Base-by-base conservation (phyloP, 2,797 vertebrate species). In the Heterohyrax brucei region DNA sequence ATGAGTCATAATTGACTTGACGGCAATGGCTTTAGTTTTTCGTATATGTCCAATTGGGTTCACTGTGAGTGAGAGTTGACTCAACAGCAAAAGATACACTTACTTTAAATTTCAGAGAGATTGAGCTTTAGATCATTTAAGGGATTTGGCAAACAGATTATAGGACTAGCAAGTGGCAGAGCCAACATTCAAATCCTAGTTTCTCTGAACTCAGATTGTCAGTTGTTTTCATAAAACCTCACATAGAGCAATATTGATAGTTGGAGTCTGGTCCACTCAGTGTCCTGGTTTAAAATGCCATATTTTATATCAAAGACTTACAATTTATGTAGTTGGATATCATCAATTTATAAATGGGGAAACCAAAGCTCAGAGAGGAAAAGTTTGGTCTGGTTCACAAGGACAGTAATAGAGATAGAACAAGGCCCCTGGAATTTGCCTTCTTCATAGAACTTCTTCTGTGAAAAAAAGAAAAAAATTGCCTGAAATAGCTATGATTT, bases 271-370 rank as follows among this genome's bases (percentile, higher is more conserved):
- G n/a, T 6, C 72, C 30, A 9, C 8, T 93, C 70, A 56, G 72
- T 77, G 73, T 24, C 39, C 39, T 64, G 66, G n/a, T 73, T 62
- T 83, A 87, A 61, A 62, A 50, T 46, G 21, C 5, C 75, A 59
- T 72, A 86, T 83, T 92, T 73, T 64, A 80, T n/a, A 92, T 70
- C 50, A 16, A 86, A 78, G 28, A 93, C 4, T 70, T 86, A 79
- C 53, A 82, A 66, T 44, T 93, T 62, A 93, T 72, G 56, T 87
- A 80, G 79, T 80, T 3, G 33, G 56, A 93, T 33, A 64, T 2
- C 19, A 59, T 64, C 75, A 82, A 79, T 88, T 76, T 76, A 73
- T 86, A 87, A 86, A 30, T 28, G 9, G 8, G 26, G 44, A 75
- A 75, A 56, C 9, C 7, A 90, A 92, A 19, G 0, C 39, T 75